These are phyloP conservation scores for Bubo bubo DNA, from an alignment of 2,113 vertebrate genomes.

Conservation along the genomic window DNA sequence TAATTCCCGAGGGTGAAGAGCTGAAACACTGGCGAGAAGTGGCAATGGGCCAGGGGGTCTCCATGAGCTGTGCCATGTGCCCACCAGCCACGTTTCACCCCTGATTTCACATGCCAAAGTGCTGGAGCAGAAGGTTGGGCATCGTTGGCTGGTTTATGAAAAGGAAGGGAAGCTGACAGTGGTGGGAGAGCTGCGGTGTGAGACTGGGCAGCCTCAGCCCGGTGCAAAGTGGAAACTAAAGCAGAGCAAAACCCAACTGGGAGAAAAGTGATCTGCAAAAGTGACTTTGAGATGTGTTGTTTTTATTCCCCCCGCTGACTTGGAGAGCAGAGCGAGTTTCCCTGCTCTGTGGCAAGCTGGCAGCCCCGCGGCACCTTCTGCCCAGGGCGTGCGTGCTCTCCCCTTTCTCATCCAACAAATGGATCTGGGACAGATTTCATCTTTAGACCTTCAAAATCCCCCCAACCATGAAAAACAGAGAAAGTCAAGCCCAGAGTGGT, in stretches of 20 bases:
- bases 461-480: not conserved
- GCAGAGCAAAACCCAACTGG: not conserved
- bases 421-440: not conserved
- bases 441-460: not conserved
- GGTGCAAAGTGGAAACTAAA: not conserved
- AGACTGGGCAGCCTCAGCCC: not conserved
- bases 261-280: not conserved
- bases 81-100: rapidly evolving
- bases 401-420: not conserved
- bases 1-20: not conserved
- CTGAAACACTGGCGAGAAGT: not conserved
- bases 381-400: not conserved
- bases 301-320: not conserved
- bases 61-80: not conserved
- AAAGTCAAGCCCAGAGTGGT: not conserved
- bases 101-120: not conserved
- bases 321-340: not conserved
- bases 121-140: not conserved
- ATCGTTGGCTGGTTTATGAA: constrained; percentile 4
- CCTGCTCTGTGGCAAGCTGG: not conserved
- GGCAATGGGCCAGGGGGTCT: not conserved
- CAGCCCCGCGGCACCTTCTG: rapidly evolving
- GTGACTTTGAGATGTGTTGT: not conserved
- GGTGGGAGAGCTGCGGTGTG: not conserved
- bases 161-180: not conserved